Evolutionary conservation across 2,888 invertebrate genomes (phyloP).

Genomic region (Sarcophaga rosellei): DNA sequence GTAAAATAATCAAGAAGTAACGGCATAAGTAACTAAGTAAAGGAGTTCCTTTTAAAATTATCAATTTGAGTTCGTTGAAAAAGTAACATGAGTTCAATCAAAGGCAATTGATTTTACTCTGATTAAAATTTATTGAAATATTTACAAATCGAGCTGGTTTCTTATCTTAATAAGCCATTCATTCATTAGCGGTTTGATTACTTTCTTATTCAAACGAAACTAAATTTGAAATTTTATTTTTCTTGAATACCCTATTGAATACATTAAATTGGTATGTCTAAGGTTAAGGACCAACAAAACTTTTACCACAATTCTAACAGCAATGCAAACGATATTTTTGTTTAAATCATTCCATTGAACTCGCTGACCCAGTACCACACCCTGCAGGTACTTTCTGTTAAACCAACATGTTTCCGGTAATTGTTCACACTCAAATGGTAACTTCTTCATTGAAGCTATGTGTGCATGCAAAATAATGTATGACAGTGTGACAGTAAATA

Average conservation of each 20-base stretch:
- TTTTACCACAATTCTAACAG: conserved; percentile 26
- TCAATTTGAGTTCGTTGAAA: too few relatives aligned
- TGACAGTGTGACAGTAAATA: conserved; percentile 8
- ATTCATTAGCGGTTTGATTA: too few relatives aligned
- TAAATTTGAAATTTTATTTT: conserved; percentile 12
- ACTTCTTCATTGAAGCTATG: conserved; percentile 4
- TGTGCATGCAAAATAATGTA: conserved; percentile 11
- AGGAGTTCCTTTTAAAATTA: too few relatives aligned
- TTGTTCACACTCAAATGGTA: conserved; percentile 60
- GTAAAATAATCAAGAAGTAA: too few relatives aligned
- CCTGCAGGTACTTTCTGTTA: not conserved
- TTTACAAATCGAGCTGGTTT: too few relatives aligned
- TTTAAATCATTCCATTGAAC: conserved; percentile 4
- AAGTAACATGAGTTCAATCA: too few relatives aligned
- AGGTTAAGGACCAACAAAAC: conserved; percentile 50
- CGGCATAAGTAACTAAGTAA: too few relatives aligned
- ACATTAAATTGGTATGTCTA: conserved; percentile 26
- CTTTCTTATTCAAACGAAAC: not conserved
- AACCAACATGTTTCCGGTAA: conserved; percentile 63
- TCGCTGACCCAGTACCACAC: conserved; percentile 1
- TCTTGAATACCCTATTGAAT: conserved; percentile 33
- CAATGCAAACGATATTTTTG: conserved; percentile 32
- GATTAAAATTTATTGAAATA: too few relatives aligned
- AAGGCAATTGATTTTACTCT: too few relatives aligned
- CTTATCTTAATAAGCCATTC: too few relatives aligned